Conservation (phyloP, 2,888 invertebrate species). For the Mechanitis mazaeus region DNA sequence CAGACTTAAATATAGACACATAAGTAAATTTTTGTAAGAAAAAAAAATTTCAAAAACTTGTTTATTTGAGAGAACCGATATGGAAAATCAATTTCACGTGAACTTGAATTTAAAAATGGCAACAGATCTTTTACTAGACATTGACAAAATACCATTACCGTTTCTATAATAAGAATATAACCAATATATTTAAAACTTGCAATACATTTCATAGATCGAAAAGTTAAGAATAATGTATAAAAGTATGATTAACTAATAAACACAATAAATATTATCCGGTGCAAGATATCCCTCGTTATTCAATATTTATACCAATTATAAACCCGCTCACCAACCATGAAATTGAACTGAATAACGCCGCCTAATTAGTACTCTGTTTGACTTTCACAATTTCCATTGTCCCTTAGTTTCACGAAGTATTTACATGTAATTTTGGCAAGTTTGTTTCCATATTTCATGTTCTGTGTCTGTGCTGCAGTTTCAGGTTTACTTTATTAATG, state of each 20-base stretch:
- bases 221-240: not conserved
- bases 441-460: not conserved
- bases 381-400: constrained; percentile 30
- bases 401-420: constrained; percentile 12
- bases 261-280: constrained; percentile 7
- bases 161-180: not conserved
- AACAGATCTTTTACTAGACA: too few species aligned
- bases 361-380: constrained; percentile 36
- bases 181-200: too few species aligned
- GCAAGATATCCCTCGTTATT: constrained; percentile 21
- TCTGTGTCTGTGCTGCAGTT: not conserved
- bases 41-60: too few species aligned
- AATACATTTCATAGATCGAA: too few species aligned
- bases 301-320: constrained; percentile 36
- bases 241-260: not conserved
- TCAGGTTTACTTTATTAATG: not conserved
- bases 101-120: constrained; percentile 1
- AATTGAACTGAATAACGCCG: constrained; percentile 34
- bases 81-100: not conserved
- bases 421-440: constrained; percentile 4
- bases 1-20: too few species aligned
- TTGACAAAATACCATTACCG: too few species aligned
- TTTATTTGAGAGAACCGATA: not conserved
- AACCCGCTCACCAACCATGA: constrained; percentile 31
- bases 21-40: too few species aligned